Base-by-base conservation (phyloP, 2,888 invertebrate species). In the Limulus polyphemus region DNA sequence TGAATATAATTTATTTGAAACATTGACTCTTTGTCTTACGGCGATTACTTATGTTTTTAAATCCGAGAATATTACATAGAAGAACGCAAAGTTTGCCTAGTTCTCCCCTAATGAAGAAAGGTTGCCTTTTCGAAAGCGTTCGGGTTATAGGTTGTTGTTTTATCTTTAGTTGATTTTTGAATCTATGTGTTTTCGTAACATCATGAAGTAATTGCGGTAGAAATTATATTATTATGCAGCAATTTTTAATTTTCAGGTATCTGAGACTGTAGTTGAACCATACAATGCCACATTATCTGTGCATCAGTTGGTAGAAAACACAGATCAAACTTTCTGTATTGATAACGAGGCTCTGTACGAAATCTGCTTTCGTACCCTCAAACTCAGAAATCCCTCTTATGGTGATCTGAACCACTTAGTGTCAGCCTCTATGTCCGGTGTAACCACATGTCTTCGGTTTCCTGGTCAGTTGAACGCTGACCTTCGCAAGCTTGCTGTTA, bases 401-500 rank as follows among this genome's bases (percentile, higher is more conserved):
- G 79, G 79, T 60, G 80, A 81, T 68, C 73, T 80, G 60, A 80
- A 80, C 72, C 80, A 80, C 71, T 74, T 80, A 62, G 78, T 76
- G 4, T 74, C 73, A 11, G 68, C 87, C 62, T 88, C 88, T 58
- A 88, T 88, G 88, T 88, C 88, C 50, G 88, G 88, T 51, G 88
- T 88, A 13, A 88, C 88, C 58, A 93, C 93, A 63, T 93, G 93
- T 77, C 82, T 90, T 59, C 79, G 89, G 69, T 95, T 94, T 82
- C 94, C 93, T 11, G 94, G 93, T 69, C 93, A 95, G 78, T 79
- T 94, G 71, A 94, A 93, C 77, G 91, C 93, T 54, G 94, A 94
- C 79, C 81, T 95, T 68, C 82, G 94, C 70, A 89, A 95, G 78
- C 79, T 91, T 72, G 90, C 91, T 55, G 91, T 95, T 62, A 95